Conservation (phyloP, 2,113 vertebrate genomes). For the Columbina picui region DNA sequence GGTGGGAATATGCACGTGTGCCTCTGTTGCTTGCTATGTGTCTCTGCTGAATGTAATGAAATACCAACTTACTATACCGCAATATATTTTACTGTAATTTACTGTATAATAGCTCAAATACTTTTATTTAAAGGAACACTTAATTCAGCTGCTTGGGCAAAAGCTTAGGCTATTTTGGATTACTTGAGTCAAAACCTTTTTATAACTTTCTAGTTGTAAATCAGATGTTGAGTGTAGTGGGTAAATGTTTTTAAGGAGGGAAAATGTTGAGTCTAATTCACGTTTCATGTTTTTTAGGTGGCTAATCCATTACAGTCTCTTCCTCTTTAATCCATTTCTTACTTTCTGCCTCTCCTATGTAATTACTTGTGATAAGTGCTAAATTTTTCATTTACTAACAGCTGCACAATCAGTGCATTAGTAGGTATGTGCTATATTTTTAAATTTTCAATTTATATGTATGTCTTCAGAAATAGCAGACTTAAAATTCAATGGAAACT, state of each 20-base stretch:
- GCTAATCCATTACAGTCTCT: background rate
- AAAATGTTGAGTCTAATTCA: background rate
- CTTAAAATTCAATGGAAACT: background rate
- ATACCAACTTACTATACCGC: background rate
- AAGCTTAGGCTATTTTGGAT: background rate
- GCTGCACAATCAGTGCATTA: no score
- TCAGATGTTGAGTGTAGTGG: background rate
- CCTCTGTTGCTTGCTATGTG: background rate
- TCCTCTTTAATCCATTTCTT: background rate
- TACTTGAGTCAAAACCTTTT: background rate
- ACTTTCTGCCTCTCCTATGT: rapidly evolving
- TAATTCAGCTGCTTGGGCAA: background rate
- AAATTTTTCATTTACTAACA: background rate
- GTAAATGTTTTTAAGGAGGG: background rate
- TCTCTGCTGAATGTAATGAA: background rate
- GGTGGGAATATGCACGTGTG: background rate
- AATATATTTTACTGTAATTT: background rate
- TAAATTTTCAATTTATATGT: background rate
- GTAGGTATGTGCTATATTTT: background rate
- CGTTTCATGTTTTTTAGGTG: background rate
- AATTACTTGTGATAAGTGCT: background rate
- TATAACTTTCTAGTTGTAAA: background rate
- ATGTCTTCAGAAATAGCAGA: background rate
- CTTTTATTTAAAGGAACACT: background rate
- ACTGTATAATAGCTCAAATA: background rate